Conservation (phyloP, 2,113 vertebrate genomes). For the Poicephalus gulielmi region DNA sequence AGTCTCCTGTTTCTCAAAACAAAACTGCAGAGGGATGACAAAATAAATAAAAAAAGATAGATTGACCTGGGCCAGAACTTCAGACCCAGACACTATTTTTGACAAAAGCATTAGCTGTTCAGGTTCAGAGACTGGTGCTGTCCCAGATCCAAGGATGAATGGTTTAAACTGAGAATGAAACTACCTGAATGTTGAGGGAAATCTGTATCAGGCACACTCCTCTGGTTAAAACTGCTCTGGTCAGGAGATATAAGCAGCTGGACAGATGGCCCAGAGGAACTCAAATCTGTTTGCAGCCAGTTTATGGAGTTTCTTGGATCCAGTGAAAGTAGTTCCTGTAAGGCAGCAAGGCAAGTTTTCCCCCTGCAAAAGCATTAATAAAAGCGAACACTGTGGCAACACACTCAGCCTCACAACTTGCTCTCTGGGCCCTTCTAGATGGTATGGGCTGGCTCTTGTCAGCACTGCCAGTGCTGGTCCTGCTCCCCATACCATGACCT, state of each 20-base stretch:
- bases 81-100: not conserved
- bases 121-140: not conserved
- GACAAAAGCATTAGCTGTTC: not conserved
- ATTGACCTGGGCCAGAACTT: not conserved
- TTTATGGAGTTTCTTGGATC: not conserved
- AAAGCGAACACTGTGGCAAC: not conserved
- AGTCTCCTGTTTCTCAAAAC: not conserved
- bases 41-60: not conserved
- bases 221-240: not conserved
- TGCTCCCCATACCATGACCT: rapidly evolving
- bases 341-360: not conserved
- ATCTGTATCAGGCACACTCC: not conserved
- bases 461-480: not conserved
- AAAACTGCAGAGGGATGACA: not conserved
- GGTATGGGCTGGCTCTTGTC: not conserved
- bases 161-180: not conserved
- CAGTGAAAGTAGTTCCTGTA: not conserved
- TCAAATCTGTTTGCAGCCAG: not conserved
- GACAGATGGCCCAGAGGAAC: not conserved
- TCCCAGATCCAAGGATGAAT: not conserved
- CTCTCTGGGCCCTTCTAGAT: not conserved
- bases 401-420: not conserved
- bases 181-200: not conserved
- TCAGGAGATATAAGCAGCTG: not conserved
- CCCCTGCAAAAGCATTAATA: not conserved